Evolutionary conservation across 1,140 invertebrate genomes (phyloP), one percentile per base, ranked within the genome.

Genomic region (Drosophila triauraria): DNA sequence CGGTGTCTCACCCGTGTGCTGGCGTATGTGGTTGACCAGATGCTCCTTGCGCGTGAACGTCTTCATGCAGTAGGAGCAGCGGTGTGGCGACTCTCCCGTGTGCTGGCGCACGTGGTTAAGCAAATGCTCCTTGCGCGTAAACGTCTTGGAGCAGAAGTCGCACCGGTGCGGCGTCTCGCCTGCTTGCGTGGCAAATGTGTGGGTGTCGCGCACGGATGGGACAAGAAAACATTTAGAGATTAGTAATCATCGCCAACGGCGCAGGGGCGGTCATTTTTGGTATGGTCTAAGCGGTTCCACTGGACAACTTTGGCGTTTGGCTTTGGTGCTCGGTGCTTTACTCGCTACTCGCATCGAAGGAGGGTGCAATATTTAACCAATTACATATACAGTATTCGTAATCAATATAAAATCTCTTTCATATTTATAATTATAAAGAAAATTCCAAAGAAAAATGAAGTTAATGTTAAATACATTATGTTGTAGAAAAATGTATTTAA

Each of bases 101-200:
- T 97, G 96, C 93, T 97, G 96, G 42, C 96, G 94, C 71, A 97
- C 96, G 93, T 97, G 96, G 92, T 97, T 97, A 81, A 97, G 92
- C 74, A 97, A 94, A 92, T 97, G 96, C 91, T 97, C 96, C 93
- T 97, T 97, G 76, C 96, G 94, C 8, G 96, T 97, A 93, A 97
- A 97, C 23, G 96, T 96, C 93, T 97, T 97, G 42, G 96, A 96
- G 92, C 96, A 97, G 92, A 96, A 97, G 93, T 96, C 96, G 91
- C 96, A 97, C 48, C 96, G 95, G 93, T 97, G 96, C n/a, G 96
- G 96, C 50, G 97, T 97, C 93, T 98, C 97, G 68, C 97, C 97
- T 92, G 83, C 83, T 87, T 87, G 84, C 83, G 71, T 87, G 67
- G 71, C 77, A 86, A 80, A 83, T 48, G 54, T 82, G 62, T 69